A percentile compares a stretch with the other conserved stretches of the same genome.
Conservation (phyloP, 2,888 invertebrate genomes). For the Heteropelma amictum region DNA sequence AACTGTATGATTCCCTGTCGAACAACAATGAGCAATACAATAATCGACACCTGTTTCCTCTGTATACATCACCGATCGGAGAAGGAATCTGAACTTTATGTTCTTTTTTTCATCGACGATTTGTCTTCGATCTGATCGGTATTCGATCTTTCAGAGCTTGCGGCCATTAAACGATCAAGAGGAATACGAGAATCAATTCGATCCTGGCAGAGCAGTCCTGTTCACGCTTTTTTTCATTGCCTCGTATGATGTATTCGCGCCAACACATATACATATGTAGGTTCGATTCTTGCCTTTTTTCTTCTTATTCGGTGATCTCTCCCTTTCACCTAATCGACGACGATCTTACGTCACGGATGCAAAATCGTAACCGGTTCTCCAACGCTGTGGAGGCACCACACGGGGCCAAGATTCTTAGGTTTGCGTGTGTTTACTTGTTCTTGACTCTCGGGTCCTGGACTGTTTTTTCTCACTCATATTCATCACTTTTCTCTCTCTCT, state of each 20-base stretch:
- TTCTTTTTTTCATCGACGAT: not conserved
- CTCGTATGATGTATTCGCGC: constrained; percentile 64
- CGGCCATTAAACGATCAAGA: not conserved
- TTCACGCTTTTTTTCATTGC: constrained; percentile 8
- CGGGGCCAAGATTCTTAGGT: constrained; percentile 38
- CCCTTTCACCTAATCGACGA: constrained; percentile 68
- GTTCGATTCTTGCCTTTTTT: constrained; percentile 57
- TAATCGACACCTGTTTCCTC: too few species aligned
- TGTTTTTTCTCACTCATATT: constrained; percentile 3
- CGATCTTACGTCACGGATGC: constrained; percentile 75
- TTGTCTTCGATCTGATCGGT: not conserved
- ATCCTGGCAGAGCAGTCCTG: not conserved
- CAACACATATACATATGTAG: constrained; percentile 63
- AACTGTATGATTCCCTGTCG: too few species aligned
- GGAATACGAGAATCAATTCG: not conserved
- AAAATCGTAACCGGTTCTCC: constrained; percentile 74
- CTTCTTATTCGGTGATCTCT: constrained; percentile 50
- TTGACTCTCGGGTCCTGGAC: constrained; percentile 41
- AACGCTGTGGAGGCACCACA: constrained; percentile 20
- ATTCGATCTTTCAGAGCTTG: not conserved
- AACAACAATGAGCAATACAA: too few species aligned
- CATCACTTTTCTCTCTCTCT: not conserved
- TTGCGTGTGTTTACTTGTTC: constrained; percentile 48
- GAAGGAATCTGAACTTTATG: not conserved
- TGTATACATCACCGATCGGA: too few species aligned